Base-by-base conservation (phyloP, 2,113 vertebrate species). In the Sprattus sprattus region DNA sequence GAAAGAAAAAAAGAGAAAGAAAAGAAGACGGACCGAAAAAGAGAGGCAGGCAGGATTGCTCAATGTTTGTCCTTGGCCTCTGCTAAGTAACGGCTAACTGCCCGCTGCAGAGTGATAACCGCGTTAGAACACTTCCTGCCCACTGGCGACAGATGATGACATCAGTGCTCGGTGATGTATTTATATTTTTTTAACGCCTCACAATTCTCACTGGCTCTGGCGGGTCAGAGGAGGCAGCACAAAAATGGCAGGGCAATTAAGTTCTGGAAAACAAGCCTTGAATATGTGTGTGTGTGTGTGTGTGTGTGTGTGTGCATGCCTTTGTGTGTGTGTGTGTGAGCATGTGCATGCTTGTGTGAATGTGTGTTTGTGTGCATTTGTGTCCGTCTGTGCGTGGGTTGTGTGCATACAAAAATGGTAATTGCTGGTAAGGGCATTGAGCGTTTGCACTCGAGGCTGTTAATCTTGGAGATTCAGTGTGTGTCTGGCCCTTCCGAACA, bases 351-450 rank as follows among this genome's bases (percentile, higher is more conserved):
- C 15, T 0, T 15, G 71, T 39, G 67, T 39, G 28, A 15, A 28
- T 39, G 28, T 75, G 67, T 75, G 67, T 39, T 8, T 75, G 67
- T 32, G 25, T 75, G 67, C 7, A 39, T 71, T 71, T 71, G 25
- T 71, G 64, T 71, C 7, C 32, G 28, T 71, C n/a, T 71, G 67
- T 75, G 71, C 32, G 28, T 78, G 78, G 4, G 64, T 11, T 28
- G 64, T 49, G 47, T 28, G 64, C 83, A 75, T 47, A 75, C 60
- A 75, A 39, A 87, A 85, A 45, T 20, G 49, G 71, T 85, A 87
- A 89, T 83, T 85, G 83, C 82, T 82, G 81, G 86, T 52, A 84
- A 86, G 80, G 50, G 81, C 78, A 82, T 60, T 84, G 67, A 45
- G 25, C 52, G 32, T 54, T 85, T 85, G 64, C 75, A 71, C 81